A percentile compares a stretch with the other conserved stretches of the same genome.
phyloP scores from a whole-genome alignment of 2,113 vertebrate species.

The Procapra przewalskii region DNA sequence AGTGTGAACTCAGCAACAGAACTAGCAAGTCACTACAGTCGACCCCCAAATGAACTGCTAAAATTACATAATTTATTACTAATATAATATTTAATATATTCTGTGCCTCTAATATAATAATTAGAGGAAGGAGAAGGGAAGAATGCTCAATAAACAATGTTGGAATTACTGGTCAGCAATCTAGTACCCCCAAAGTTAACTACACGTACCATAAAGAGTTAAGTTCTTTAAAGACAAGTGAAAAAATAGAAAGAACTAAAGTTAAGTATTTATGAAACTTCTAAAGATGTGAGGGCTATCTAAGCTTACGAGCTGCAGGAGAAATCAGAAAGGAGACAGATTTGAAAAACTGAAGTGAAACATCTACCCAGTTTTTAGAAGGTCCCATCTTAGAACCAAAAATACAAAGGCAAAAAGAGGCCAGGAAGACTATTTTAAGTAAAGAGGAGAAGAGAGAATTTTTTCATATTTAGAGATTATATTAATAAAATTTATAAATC shows the following conservation, averaged over 20 bases:
- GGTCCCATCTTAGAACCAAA: not conserved
- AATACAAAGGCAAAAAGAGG: conserved; percentile 36
- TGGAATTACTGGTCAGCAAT: not conserved
- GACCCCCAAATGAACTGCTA: not conserved
- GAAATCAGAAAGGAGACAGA: conserved; percentile 38
- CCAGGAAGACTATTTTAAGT: not conserved
- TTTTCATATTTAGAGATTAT: conserved; percentile 16
- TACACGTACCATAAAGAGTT: not conserved
- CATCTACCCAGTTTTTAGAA: conserved; percentile 29
- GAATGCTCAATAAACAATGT: not conserved
- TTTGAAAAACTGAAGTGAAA: conserved; percentile 38
- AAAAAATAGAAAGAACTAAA: conserved; percentile 19
- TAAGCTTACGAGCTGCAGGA: conserved; percentile 2
- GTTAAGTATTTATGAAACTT: conserved; percentile 37
- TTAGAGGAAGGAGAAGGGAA: not conserved
- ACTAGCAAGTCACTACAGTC: not conserved
- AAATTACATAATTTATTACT: not conserved
- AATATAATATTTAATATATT: not conserved
- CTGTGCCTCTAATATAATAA: not conserved
- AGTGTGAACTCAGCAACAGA: not conserved
- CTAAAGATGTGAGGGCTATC: not conserved
- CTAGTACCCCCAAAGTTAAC: not conserved
- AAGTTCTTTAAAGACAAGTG: conserved; percentile 10
- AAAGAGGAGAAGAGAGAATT: not conserved
- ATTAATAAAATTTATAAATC: not conserved